Evolutionary conservation across 1,140 invertebrate species (phyloP).

Genomic region (Tyrophagus putrescentiae): DNA sequence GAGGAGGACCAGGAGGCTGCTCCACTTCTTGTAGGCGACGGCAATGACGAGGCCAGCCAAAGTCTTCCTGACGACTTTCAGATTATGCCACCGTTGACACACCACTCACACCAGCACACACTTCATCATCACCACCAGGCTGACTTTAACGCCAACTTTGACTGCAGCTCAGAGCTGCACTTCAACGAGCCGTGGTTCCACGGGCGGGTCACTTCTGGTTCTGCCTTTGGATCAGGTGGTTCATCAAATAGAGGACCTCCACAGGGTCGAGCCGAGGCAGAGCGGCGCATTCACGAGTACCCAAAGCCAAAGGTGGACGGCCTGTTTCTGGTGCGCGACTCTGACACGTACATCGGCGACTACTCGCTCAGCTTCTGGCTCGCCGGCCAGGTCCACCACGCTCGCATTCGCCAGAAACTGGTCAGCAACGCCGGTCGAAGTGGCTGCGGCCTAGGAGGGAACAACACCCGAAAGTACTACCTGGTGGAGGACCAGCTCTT

Average conservation of each 20-base stretch:
- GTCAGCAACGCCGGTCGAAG: conserved; percentile 51
- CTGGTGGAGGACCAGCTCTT: conserved; percentile 75
- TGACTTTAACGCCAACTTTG: too few relatives aligned
- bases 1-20: conserved; percentile 6
- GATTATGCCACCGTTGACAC: too few relatives aligned
- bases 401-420: conserved; percentile 70
- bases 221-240: background rate
- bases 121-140: too few relatives aligned
- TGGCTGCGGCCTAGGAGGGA: too few relatives aligned
- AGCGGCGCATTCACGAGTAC: conserved; percentile 56
- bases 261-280: conserved; percentile 50
- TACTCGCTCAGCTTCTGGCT: conserved; percentile 88
- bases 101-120: too few relatives aligned
- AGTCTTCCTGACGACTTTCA: too few relatives aligned
- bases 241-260: background rate
- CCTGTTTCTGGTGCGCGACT: conserved; percentile 82
- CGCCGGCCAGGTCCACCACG: conserved; percentile 75
- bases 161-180: conserved; percentile 86
- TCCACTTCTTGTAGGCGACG: background rate
- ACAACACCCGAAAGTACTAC: conserved; percentile 82
- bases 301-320: conserved; percentile 79
- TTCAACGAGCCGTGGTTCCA: conserved; percentile 94
- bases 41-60: background rate
- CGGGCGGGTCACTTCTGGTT: conserved; percentile 57
- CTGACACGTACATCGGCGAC: conserved; percentile 89